Conservation (phyloP, 2,797 vertebrate species). For the Sebastes vulpes region DNA sequence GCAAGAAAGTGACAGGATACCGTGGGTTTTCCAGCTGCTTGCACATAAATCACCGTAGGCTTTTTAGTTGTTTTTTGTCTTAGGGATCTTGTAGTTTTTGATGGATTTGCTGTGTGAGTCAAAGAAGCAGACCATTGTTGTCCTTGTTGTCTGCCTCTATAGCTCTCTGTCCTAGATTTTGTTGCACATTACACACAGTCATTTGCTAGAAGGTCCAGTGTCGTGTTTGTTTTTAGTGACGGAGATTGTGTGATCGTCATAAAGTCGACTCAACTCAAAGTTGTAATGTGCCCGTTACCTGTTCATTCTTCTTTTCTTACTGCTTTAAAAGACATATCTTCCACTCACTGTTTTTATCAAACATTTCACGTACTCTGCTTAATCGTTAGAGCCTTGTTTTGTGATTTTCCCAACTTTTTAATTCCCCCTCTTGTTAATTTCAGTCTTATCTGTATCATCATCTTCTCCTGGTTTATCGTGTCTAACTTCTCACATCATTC, state of each 20-base stretch:
- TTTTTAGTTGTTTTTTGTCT: neutral
- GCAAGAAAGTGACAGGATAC: conserved; percentile 9
- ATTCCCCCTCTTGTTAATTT: neutral
- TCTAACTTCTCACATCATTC: conserved; percentile 8
- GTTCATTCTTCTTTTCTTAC: neutral
- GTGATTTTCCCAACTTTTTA: neutral
- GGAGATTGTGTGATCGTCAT: neutral
- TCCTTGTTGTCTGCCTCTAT: neutral
- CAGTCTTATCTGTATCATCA: neutral
- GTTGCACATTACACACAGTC: neutral
- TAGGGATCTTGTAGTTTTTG: conserved; percentile 8
- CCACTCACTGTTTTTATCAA: neutral
- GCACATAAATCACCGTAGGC: neutral
- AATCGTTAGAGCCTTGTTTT: neutral
- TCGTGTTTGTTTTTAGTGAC: neutral
- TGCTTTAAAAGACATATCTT: neutral
- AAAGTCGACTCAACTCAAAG: neutral
- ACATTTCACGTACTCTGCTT: neutral
- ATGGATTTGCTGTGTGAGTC: neutral
- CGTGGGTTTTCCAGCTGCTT: conserved; percentile 11
- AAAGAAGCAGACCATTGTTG: neutral
- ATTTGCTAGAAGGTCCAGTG: neutral
- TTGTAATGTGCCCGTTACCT: neutral
- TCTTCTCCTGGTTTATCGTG: neutral
- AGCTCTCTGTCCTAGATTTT: conserved; percentile 1